Evolutionary conservation across 2,113 vertebrate species (phyloP).

Genomic region (Casuarius casuarius): DNA sequence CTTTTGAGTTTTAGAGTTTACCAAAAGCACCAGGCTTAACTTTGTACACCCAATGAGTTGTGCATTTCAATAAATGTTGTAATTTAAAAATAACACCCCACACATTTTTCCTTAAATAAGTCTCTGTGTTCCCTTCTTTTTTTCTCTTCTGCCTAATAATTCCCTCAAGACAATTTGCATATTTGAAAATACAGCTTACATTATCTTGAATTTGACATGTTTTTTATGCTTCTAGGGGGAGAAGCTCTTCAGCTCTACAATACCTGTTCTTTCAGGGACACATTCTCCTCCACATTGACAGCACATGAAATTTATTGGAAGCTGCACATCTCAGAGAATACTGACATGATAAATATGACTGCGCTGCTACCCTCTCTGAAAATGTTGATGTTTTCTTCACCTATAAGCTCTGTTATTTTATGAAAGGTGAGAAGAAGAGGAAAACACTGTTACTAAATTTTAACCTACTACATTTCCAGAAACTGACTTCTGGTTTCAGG

Average conservation of each 20-base stretch:
- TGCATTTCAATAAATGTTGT: neutral
- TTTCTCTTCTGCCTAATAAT: neutral
- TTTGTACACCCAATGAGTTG: neutral
- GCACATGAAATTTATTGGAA: conserved; percentile 38
- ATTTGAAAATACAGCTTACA: neutral
- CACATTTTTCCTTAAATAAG: neutral
- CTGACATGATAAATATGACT: conserved; percentile 16
- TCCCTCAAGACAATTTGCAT: neutral
- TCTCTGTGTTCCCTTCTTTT: neutral
- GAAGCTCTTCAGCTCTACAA: neutral
- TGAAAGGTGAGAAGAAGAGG: neutral
- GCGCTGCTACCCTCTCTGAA: neutral
- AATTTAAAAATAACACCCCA: neutral
- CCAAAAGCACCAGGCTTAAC: neutral
- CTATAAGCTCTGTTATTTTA: neutral
- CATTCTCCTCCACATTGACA: neutral
- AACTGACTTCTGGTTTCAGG: conserved; percentile 31
- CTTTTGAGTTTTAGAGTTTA: neutral
- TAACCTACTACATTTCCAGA: conserved; percentile 36
- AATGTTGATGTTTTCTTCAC: neutral
- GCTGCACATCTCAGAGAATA: neutral
- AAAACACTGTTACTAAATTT: neutral
- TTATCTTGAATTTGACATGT: neutral
- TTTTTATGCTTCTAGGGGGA: neutral
- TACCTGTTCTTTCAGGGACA: neutral